Base-by-base conservation (phyloP, 1,140 invertebrate genomes). In the Aphidius ervi region DNA sequence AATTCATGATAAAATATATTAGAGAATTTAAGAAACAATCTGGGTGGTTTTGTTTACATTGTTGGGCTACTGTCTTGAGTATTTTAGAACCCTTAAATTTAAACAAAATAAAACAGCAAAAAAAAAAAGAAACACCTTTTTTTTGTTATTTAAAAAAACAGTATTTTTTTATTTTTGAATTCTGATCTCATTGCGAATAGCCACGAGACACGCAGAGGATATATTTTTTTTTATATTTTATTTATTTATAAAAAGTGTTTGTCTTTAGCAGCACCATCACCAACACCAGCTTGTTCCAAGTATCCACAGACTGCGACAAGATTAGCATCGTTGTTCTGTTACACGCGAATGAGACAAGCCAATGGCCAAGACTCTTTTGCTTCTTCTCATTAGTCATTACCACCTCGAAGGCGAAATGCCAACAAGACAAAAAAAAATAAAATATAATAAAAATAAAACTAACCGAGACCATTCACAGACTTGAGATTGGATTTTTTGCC, bases 1-100 rank as follows among this genome's bases (percentile, higher is more conserved):
- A 75, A 75, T 75, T 75, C 72, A 72, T 69, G 73, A 75, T 75
- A 75, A 75, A 74, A 72, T 67, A 65, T 72, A 74, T 75, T 75
- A 31, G 23, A 73, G 65, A 69, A 70, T 65, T 69, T 63, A 54
- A 58, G 65, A 67, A 67, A 65, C 66, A 66, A 61, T 70, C 59
- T 66, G 64, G 64, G 64, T 65, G 64, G 64, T 31, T 46, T 48
- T 46, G 23, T 58, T 58, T 49, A 20, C 23, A 10, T 23, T 62
- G 39, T 16, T 46, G 20, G 50, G 56, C 57, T 42, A 31, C 23
- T 31, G 23, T 31, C 23, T 31, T 31, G 23, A 31, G 23, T 31
- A 31, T 31, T 31, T 4, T 31, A 31, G 23, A 31, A 4, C 23
- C 23, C 23, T 31, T 31, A 31, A 31, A 2, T 31, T 16, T 16